These are phyloP conservation scores for Diorhabda carinulata DNA, from an alignment of 1,140 invertebrate genomes.

Conservation along the genomic window DNA sequence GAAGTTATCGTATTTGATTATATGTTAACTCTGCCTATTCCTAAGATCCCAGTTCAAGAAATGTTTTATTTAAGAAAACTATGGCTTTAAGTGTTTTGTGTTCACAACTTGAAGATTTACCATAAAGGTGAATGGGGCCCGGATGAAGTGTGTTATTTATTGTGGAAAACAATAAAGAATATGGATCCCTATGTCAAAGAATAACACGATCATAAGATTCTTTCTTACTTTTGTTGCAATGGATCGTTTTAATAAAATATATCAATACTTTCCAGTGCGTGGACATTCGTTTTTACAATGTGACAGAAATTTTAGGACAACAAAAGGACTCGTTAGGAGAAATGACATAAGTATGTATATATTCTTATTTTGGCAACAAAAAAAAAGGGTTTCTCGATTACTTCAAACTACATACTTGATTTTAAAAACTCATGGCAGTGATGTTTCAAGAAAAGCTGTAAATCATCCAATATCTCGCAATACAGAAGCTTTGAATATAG, in stretches of 20 bases:
- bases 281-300: no score
- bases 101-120: conserved; percentile 1
- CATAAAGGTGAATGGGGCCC: neutral
- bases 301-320: no score
- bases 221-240: neutral
- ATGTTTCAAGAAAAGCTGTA: no score
- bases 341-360: neutral
- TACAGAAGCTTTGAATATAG: no score
- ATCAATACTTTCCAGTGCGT: neutral
- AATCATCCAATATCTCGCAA: no score
- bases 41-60: neutral
- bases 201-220: neutral
- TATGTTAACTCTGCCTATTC: neutral
- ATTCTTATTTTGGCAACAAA: neutral
- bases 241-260: neutral
- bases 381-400: neutral
- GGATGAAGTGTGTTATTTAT: no score
- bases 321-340: neutral
- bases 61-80: conserved; percentile 3
- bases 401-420: no score
- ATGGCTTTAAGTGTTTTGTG: neutral
- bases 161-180: no score
- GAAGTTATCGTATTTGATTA: neutral
- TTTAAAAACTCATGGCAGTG: no score
- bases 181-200: neutral